Base-by-base conservation (phyloP, 2,797 vertebrate genomes). In the Sebastes cheni region DNA sequence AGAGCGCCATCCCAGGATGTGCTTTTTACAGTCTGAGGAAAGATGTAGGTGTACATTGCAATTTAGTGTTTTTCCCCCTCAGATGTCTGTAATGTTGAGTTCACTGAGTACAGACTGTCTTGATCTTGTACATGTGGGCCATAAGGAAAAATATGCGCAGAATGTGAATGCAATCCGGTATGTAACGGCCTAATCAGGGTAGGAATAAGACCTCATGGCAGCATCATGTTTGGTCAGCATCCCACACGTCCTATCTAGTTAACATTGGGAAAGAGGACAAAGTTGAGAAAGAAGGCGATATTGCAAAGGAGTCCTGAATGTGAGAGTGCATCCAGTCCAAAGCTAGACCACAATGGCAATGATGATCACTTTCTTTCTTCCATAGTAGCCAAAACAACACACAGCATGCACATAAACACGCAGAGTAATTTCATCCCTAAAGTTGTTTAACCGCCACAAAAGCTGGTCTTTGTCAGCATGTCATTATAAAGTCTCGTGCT, bases 21-120 rank as follows among this genome's bases (percentile, higher is more conserved):
- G 84, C 70, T 85, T 91, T 88, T 88, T 83, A 88, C 71, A 81
- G 83, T 75, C 71, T 23, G 69, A 82, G 77, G 76, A 86, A 81
- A 89, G 75, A 73, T 79, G 84, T 67, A 85, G 85, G 83, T 84
- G 84, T 79, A 52, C 72, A 8, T 81, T 69, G 75, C 50, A 65
- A 20, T 75, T 85, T 27, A 62, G 29, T 50, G 0, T 80, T 81
- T 69, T 82, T 67, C 34, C 23, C 29, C 14, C 16, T 77, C 36
- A 61, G 25, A 58, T 67, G 62, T 77, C 76, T 67, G 34, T 67
- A 72, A 65, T n/a, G 10, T 55, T 22, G 54, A 84, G 85, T 85
- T 90, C 80, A 88, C 13, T 0, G 75, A 84, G 86, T 84, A 66
- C 86, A 90, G 27, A 86, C 54, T 20, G 71, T 86, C 81, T 86